These are phyloP conservation scores for Centropus unirufus DNA, from an alignment of 2,113 vertebrate species.

Conservation along the genomic window DNA sequence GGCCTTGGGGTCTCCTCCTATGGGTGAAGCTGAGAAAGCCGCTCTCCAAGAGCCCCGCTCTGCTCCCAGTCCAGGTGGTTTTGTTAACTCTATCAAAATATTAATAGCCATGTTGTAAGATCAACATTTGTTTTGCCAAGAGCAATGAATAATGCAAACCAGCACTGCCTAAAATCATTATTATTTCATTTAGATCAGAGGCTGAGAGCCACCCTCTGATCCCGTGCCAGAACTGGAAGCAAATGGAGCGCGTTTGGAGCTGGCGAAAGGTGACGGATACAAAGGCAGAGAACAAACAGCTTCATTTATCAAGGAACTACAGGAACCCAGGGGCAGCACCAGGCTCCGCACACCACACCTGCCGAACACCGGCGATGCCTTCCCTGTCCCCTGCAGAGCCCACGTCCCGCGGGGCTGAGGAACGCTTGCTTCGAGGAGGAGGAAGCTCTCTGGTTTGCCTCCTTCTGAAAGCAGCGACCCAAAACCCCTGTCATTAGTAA, in stretches of 20 bases:
- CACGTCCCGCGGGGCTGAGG: not conserved
- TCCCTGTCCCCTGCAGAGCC: not conserved
- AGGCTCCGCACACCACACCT: accelerated
- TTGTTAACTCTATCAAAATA: slow-evolving; percentile 15
- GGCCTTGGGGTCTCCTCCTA: not conserved
- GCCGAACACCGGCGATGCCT: not conserved
- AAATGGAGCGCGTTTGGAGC: not conserved
- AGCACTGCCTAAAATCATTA: not conserved
- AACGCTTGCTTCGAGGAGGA: slow-evolving; percentile 15
- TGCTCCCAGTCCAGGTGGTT: slow-evolving; percentile 27
- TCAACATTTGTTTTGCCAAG: slow-evolving; percentile 52
- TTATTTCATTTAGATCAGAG: slow-evolving; percentile 25
- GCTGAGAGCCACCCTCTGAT: slow-evolving; percentile 1
- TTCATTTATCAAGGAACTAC: not conserved
- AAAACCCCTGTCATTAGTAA: slow-evolving; percentile 74
- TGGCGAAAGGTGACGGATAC: not conserved
- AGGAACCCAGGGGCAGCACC: not conserved
- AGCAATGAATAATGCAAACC: slow-evolving; percentile 42
- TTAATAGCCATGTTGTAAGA: slow-evolving; percentile 22
- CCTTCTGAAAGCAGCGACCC: slow-evolving; percentile 68
- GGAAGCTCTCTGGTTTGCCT: slow-evolving; percentile 59
- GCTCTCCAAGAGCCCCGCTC: not conserved
- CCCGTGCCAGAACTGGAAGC: not conserved
- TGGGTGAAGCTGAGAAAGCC: not conserved
- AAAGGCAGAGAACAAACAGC: not conserved